Evolutionary conservation across 1,140 invertebrate species (phyloP).

Genomic region (Bathynomus jamesi): DNA sequence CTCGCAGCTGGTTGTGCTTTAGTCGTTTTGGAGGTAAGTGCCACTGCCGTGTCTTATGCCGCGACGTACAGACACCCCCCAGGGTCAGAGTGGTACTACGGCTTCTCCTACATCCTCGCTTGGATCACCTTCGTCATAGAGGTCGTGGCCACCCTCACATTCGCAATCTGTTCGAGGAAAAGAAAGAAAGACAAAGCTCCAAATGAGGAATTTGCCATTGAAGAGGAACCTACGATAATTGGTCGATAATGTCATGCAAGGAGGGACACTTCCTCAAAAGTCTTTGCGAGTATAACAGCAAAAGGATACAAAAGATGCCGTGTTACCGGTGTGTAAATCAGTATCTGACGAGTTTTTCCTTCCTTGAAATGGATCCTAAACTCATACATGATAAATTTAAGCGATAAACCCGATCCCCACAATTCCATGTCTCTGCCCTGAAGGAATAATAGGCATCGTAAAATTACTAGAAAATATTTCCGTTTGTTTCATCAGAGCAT

Average conservation of each 20-base stretch:
- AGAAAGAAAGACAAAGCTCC: constrained; percentile 70
- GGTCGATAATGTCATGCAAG: constrained; percentile 54
- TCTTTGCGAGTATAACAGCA: no score
- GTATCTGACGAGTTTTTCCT: no score
- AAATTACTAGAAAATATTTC: no score
- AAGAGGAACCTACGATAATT: constrained; percentile 73
- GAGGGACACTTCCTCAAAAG: not conserved
- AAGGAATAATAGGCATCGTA: no score
- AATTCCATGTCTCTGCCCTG: no score
- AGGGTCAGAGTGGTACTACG: constrained; percentile 55
- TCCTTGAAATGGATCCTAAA: no score
- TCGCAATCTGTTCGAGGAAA: constrained; percentile 71
- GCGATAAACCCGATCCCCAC: no score
- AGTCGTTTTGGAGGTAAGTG: constrained; percentile 70
- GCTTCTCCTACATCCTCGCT: constrained; percentile 66
- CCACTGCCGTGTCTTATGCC: constrained; percentile 62
- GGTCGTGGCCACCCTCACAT: constrained; percentile 58
- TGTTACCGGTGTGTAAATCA: no score
- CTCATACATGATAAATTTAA: no score
- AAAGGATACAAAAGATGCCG: no score
- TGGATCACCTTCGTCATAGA: constrained; percentile 65
- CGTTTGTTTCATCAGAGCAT: no score
- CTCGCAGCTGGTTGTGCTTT: constrained; percentile 63
- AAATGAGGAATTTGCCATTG: constrained; percentile 67
- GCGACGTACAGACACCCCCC: constrained; percentile 60